These are phyloP conservation scores for Paedocypris sp. DNA, from an alignment of 2,113 vertebrate species.

Conservation along the genomic window DNA sequence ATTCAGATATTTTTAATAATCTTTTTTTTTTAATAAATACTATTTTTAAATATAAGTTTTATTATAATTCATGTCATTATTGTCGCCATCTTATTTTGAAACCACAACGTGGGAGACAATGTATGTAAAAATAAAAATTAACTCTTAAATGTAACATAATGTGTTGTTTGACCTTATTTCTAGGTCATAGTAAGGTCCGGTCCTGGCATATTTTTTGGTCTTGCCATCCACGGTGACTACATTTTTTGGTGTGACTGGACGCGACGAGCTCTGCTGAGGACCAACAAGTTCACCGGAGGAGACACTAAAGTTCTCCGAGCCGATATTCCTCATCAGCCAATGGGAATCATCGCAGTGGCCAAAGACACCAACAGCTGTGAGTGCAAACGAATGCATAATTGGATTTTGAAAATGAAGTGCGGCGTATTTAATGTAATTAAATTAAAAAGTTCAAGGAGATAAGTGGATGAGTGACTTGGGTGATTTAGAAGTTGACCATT, in stretches of 20 bases:
- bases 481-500: too few relatives aligned
- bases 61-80: too few relatives aligned
- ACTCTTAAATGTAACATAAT: too few relatives aligned
- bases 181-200: slow-evolving; percentile 90
- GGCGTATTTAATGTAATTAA: background rate
- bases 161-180: background rate
- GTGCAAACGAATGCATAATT: slow-evolving; percentile 43
- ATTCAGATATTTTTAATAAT: too few relatives aligned
- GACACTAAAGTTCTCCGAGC: slow-evolving; percentile 87
- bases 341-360: slow-evolving; percentile 92
- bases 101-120: too few relatives aligned
- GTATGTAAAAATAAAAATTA: too few relatives aligned
- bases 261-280: slow-evolving; percentile 81
- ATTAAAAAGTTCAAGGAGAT: too few relatives aligned
- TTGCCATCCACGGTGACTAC: slow-evolving; percentile 87
- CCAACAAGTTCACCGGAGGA: slow-evolving; percentile 89
- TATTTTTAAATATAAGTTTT: too few relatives aligned
- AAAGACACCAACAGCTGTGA: slow-evolving; percentile 94
- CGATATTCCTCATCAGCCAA: slow-evolving; percentile 92
- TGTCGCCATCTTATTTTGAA: too few relatives aligned
- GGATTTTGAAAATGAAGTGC: background rate
- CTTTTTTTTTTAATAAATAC: too few relatives aligned
- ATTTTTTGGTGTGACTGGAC: slow-evolving; percentile 97
- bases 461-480: too few relatives aligned
- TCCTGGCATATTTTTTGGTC: slow-evolving; percentile 86